Percentiles rank a stretch among this genome's conserved stretches.
Evolutionary conservation across 2,113 vertebrate species (phyloP).

Genomic region (Halcyon senegalensis): DNA sequence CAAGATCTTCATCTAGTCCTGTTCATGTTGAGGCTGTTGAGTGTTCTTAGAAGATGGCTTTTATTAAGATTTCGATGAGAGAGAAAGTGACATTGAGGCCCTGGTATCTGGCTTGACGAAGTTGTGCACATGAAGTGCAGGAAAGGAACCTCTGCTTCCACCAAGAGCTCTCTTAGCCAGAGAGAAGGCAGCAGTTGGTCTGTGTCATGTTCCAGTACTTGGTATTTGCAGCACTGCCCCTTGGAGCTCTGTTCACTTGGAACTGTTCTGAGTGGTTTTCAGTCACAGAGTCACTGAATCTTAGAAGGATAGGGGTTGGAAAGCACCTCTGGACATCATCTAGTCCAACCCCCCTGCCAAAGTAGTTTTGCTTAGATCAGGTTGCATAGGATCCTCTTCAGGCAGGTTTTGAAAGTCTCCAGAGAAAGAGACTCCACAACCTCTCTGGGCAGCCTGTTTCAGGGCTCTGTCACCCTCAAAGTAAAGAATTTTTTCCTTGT

Average conservation of each 20-base stretch:
- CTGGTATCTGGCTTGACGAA: neutral
- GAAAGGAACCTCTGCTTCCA: neutral
- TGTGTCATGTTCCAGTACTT: neutral
- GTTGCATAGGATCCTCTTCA: too few relatives aligned
- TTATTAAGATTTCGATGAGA: neutral
- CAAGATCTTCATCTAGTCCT: neutral
- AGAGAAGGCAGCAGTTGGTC: neutral
- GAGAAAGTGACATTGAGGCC: neutral
- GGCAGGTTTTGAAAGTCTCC: too few relatives aligned
- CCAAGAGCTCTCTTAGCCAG: rapidly evolving
- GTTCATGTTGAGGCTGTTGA: neutral
- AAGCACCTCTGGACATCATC: too few relatives aligned
- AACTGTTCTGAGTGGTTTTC: neutral
- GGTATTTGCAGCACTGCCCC: rapidly evolving
- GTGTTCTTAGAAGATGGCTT: neutral
- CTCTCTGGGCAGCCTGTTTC: too few relatives aligned
- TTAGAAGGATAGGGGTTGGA: too few relatives aligned
- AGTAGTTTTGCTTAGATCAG: too few relatives aligned
- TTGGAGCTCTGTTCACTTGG: neutral
- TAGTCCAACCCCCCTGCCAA: too few relatives aligned
- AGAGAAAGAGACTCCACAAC: too few relatives aligned
- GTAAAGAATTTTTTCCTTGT: too few relatives aligned
- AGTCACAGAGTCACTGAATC: neutral
- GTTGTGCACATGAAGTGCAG: neutral
- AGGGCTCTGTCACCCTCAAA: too few relatives aligned